These are phyloP conservation scores for Melanotaenia trifasciata DNA, from an alignment of 2,797 vertebrate species.

Conservation along the genomic window DNA sequence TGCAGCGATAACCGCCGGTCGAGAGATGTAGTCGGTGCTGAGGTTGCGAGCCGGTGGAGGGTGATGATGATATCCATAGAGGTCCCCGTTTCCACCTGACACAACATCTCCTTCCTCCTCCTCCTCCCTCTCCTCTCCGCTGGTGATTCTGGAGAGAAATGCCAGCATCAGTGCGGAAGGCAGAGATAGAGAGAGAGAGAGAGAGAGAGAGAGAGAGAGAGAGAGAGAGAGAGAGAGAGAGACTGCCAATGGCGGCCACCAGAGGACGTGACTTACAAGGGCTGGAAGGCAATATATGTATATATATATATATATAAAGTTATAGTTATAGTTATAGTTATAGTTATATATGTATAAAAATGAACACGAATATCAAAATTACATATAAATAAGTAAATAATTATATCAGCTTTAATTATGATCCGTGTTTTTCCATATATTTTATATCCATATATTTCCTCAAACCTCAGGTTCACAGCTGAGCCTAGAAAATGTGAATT, in stretches of 20 bases:
- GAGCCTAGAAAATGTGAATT: too few relatives aligned
- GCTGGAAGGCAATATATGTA: too few relatives aligned
- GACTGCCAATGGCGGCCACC: slow-evolving; percentile 10
- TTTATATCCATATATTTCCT: too few relatives aligned
- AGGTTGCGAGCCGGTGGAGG: slow-evolving; percentile 61
- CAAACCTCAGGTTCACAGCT: too few relatives aligned
- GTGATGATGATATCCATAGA: slow-evolving; percentile 70
- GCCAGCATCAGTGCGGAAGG: slow-evolving; percentile 76
- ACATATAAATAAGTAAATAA: too few relatives aligned
- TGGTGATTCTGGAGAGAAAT: slow-evolving; percentile 77
- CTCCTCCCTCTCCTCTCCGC: slow-evolving; percentile 62
- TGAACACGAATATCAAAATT: too few relatives aligned
- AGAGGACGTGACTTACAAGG: slow-evolving; percentile 21
- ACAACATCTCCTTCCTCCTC: slow-evolving; percentile 67
- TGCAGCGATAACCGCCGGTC: slow-evolving; percentile 54
- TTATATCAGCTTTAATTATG: too few relatives aligned
- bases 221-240: not conserved
- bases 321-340: too few relatives aligned
- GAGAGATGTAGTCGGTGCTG: slow-evolving; percentile 58
- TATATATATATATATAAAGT: too few relatives aligned
- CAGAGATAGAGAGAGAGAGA: not conserved
- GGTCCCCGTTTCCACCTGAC: slow-evolving; percentile 77
- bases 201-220: not conserved
- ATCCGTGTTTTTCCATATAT: too few relatives aligned
- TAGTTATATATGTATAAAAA: too few relatives aligned